Evolutionary conservation across 1,140 invertebrate species (phyloP).

Genomic region (Panulirus ornatus): DNA sequence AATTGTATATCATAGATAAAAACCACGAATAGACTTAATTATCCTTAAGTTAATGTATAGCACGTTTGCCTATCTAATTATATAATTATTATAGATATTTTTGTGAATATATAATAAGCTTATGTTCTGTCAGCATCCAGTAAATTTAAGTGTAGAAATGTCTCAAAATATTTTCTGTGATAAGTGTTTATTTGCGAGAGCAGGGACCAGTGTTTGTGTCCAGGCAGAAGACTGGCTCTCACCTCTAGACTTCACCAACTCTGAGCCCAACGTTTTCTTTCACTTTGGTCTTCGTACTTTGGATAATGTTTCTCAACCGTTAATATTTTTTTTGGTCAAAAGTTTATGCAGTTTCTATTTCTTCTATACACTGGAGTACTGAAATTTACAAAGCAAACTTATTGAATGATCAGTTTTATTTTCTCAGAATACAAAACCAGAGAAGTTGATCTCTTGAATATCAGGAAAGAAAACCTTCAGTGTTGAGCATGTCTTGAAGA

Average conservation of each 20-base stretch:
- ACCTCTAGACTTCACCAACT: background rate
- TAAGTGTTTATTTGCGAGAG: conserved; percentile 26
- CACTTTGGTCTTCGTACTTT: background rate
- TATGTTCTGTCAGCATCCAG: conserved; percentile 23
- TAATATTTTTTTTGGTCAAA: background rate
- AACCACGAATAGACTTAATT: conserved; percentile 65
- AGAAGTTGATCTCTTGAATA: background rate
- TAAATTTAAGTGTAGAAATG: conserved; percentile 19
- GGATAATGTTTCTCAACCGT: background rate
- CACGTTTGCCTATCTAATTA: conserved; percentile 48
- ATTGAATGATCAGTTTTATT: too few relatives aligned
- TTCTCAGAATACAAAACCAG: background rate
- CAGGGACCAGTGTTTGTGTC: background rate
- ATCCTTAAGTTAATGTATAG: conserved; percentile 60
- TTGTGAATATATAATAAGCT: conserved; percentile 36
- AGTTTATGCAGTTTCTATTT: too few relatives aligned
- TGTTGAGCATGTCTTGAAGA: background rate
- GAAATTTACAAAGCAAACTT: too few relatives aligned
- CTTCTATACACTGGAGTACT: too few relatives aligned
- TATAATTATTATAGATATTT: conserved; percentile 51
- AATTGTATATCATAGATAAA: conserved; percentile 49
- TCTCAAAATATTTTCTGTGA: conserved; percentile 60
- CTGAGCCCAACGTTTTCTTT: background rate
- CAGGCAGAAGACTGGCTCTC: background rate
- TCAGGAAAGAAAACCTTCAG: background rate